Evolutionary conservation across 2,113 vertebrate genomes (phyloP), one percentile per base, ranked within the genome.

Genomic region (Maccullochella peelii): DNA sequence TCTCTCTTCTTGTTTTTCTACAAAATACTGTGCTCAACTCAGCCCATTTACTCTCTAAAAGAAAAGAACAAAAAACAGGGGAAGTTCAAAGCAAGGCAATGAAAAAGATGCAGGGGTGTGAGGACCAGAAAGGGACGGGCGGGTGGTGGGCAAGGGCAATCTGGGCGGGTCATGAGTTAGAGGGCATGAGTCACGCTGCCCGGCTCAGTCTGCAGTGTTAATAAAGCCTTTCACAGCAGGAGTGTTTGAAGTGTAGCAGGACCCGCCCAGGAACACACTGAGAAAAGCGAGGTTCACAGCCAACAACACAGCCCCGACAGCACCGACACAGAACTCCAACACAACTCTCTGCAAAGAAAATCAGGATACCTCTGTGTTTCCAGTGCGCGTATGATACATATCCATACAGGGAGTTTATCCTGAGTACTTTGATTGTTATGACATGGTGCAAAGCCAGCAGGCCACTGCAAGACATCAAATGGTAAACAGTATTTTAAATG

Each of bases 161-260:
- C n/a, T 66, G 87, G 85, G 83, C 14, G 59, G 65, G 68, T 88
- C 84, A 27, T 12, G 30, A 80, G 81, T 68, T 63, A 86, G 75
- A 85, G 79, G 71, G 18, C 84, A 82, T 90, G 89, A 89, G 78
- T 91, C 89, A 91, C 10, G 72, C 69, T 58, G 55, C 82, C 6
- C 30, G 44, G 81, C 73, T 74, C 21, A 63, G 73, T 63, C 84
- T 86, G 72, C 61, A 61, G 73, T 6, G 12, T 83, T 88, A 84
- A 83, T 83, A 89, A 85, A 89, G 76, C 70, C 84, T 82, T 80
- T 88, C 86, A 88, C 85, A 80, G 83, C 73, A 69, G 81, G 83
- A 91, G 70, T 0, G 76, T 93, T 92, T 92, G 74, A 90, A 92
- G 88, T 86, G 6, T 8, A 82, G 80, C 59, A 40, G 71, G 86